These are phyloP conservation scores for Sylvia borin DNA, from an alignment of 2,797 vertebrate genomes.

Conservation along the genomic window DNA sequence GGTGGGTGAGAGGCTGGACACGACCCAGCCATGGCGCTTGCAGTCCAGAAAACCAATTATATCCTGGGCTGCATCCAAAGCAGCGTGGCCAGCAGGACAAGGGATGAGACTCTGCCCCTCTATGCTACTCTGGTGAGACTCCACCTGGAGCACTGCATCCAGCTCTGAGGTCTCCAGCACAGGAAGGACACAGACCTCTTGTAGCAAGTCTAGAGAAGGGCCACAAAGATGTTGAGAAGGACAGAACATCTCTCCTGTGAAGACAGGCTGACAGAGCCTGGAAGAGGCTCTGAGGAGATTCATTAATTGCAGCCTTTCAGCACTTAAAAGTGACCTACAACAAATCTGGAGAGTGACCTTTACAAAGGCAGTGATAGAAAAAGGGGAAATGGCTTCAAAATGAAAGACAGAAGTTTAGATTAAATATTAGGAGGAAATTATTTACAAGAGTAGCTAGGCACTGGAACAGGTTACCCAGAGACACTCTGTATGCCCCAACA, in stretches of 20 bases:
- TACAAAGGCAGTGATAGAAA: not conserved
- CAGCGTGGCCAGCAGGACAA: fast-evolving
- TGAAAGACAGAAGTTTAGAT: not conserved
- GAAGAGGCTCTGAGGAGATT: not conserved
- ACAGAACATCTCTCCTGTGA: not conserved
- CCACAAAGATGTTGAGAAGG: not conserved
- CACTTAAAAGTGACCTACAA: not conserved
- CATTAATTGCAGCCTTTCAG: not conserved
- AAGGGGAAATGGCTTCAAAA: not conserved
- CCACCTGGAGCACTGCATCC: not conserved
- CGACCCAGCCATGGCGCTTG: fast-evolving
- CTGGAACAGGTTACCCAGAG: not conserved
- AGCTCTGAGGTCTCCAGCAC: not conserved
- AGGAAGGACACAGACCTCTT: not conserved
- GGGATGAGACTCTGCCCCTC: not conserved
- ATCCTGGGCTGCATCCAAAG: not conserved
- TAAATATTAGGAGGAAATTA: not conserved
- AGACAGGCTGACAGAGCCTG: not conserved
- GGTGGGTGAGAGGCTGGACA: not conserved
- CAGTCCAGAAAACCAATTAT: not conserved
- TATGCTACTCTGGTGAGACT: not conserved
- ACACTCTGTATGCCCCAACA: not conserved
- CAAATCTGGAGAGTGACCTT: not conserved
- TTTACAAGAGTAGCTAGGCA: not conserved
- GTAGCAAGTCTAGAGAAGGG: not conserved